Conservation (phyloP, 2,113 vertebrate species). For the Mormyrus lacerda region DNA sequence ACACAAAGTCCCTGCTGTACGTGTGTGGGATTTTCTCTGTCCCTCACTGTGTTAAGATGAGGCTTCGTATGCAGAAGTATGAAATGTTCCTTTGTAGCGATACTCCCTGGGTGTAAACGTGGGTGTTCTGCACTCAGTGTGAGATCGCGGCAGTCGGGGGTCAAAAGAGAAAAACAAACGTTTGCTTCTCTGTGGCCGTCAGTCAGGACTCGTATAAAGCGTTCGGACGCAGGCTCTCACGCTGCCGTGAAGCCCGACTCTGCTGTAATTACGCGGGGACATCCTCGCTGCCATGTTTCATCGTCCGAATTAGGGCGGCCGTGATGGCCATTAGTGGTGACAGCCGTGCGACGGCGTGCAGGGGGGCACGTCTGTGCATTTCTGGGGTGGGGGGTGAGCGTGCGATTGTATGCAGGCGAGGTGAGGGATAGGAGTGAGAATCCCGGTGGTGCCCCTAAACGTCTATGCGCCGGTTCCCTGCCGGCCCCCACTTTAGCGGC, state of each 20-base stretch:
- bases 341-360: background rate
- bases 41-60: background rate
- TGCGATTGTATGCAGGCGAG: background rate
- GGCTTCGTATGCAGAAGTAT: background rate
- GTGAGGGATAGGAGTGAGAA: background rate
- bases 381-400: background rate
- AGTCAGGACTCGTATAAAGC: conserved; percentile 14
- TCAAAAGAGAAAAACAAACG: conserved; percentile 7
- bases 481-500: background rate
- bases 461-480: background rate
- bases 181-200: conserved; percentile 1
- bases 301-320: conserved; percentile 61
- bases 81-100: background rate
- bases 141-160: background rate
- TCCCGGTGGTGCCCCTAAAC: background rate
- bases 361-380: background rate
- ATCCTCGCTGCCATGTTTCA: conserved; percentile 67
- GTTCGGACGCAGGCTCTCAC: conserved; percentile 65
- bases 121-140: background rate
- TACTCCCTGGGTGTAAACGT: background rate
- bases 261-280: conserved; percentile 62
- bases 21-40: background rate
- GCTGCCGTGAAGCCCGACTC: conserved; percentile 59
- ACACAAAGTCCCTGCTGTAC: background rate
- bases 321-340: conserved; percentile 36